Conservation (phyloP, 2,113 vertebrate species). For the Dermatemys mawii region DNA sequence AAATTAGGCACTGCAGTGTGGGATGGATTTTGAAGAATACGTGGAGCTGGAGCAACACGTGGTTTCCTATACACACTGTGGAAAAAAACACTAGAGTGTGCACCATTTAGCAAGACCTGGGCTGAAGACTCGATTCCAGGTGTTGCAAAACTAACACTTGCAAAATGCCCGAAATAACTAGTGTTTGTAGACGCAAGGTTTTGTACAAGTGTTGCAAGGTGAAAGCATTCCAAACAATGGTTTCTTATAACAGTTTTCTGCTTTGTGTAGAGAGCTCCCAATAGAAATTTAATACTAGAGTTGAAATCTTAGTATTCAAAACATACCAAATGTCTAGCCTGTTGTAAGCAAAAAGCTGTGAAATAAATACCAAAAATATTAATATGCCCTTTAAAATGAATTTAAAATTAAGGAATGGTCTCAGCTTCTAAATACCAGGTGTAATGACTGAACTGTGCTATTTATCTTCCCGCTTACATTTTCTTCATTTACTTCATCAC, state of each 20-base stretch:
- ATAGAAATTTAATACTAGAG: not conserved
- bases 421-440: not conserved
- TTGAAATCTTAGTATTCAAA: not conserved
- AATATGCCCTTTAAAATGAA: not conserved
- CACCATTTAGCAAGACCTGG: not conserved
- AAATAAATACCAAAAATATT: not conserved
- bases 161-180: not conserved
- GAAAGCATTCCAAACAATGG: not conserved
- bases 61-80: rapidly evolving
- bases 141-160: not conserved
- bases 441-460: not conserved
- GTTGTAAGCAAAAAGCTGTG: not conserved
- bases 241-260: not conserved
- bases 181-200: not conserved
- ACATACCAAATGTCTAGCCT: not conserved
- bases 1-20: not conserved
- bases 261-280: not conserved
- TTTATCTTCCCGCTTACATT: not conserved
- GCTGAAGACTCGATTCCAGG: not conserved
- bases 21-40: not conserved
- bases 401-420: not conserved
- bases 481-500: not conserved
- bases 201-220: not conserved
- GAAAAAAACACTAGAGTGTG: not conserved
- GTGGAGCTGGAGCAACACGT: not conserved